Evolutionary conservation across 2,888 invertebrate genomes (phyloP).

Genomic region (Liodrosophila aerea): DNA sequence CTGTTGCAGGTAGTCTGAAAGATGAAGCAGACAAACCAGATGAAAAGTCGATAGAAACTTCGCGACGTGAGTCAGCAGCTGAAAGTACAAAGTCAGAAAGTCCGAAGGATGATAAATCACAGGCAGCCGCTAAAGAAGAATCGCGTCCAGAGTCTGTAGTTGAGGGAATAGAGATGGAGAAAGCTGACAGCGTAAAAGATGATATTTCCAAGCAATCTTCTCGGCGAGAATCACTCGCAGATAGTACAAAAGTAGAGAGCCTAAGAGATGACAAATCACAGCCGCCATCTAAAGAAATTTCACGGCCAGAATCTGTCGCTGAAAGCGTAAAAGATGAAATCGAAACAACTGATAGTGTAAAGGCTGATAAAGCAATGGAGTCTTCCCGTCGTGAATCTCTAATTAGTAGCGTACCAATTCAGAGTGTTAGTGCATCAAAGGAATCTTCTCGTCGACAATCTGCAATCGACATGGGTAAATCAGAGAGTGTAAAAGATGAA

Average conservation of each 20-base stretch:
- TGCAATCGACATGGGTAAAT: constrained; percentile 11
- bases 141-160: constrained; percentile 43
- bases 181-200: constrained; percentile 9
- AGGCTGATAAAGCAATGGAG: constrained; percentile 12
- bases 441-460: constrained; percentile 20
- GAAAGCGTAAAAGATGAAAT: neutral
- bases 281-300: neutral
- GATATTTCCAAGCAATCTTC: constrained; percentile 41
- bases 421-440: constrained; percentile 2
- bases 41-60: constrained; percentile 12
- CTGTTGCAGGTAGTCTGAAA: constrained; percentile 36
- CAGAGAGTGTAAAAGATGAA: constrained; percentile 18
- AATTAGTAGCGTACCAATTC: too few relatives aligned
- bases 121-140: constrained; percentile 25
- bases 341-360: constrained; percentile 31
- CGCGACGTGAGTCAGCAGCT: constrained; percentile 44
- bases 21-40: constrained; percentile 11
- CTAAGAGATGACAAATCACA: constrained; percentile 32
- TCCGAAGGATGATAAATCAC: constrained; percentile 24
- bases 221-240: constrained; percentile 25
- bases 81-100: constrained; percentile 23
- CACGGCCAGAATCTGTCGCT: constrained; percentile 43
- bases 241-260: neutral
- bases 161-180: constrained; percentile 9
- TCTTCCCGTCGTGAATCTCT: constrained; percentile 18